These are phyloP conservation scores for Pocota personata DNA, from an alignment of 2,888 invertebrate genomes.

Conservation along the genomic window DNA sequence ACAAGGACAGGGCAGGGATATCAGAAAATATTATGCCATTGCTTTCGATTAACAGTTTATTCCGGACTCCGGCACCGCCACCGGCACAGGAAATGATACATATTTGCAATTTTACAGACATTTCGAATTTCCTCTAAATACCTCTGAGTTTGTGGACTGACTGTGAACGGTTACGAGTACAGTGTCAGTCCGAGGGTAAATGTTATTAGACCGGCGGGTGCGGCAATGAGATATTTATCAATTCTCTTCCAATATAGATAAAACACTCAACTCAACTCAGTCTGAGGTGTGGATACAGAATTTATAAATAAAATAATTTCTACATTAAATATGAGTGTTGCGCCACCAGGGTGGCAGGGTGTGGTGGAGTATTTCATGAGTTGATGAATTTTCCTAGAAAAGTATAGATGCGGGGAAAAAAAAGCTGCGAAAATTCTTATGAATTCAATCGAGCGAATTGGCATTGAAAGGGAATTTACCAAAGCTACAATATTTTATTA, in stretches of 20 bases:
- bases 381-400: background rate
- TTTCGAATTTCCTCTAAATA: conserved; percentile 11
- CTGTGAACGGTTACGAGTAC: background rate
- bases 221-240: conserved; percentile 1
- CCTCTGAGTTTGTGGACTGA: background rate
- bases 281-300: background rate
- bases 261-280: background rate
- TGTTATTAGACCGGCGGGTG: background rate
- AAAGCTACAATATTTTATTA: too few species aligned
- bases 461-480: too few species aligned
- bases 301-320: background rate
- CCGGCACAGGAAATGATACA: conserved; percentile 11
- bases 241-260: background rate
- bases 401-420: too few species aligned
- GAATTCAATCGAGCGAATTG: too few species aligned
- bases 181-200: background rate
- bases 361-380: background rate
- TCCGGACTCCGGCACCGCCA: background rate
- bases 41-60: conserved; percentile 2
- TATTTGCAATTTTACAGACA: conserved; percentile 23
- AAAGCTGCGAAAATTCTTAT: too few species aligned
- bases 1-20: background rate
- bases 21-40: conserved; percentile 5
- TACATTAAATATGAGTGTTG: background rate
- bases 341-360: background rate